Percentiles rank a stretch among this genome's conserved stretches.
Evolutionary conservation across 2,113 vertebrate genomes (phyloP).

Genomic region (Hemicordylus capensis): DNA sequence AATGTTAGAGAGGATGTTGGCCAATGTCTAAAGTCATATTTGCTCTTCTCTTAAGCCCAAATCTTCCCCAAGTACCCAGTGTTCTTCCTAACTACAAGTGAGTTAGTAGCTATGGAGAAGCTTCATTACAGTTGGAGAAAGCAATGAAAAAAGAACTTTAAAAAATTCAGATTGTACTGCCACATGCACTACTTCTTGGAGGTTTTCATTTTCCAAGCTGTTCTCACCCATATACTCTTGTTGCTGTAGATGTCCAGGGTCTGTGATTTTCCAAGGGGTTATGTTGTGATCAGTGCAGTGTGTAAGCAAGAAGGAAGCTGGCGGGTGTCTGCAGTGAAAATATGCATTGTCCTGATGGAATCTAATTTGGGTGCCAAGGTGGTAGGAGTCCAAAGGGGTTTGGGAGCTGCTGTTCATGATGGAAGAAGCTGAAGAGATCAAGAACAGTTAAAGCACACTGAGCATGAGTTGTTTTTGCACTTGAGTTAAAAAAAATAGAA

Average conservation of each 20-base stretch:
- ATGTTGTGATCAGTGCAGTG: not conserved
- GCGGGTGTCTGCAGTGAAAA: not conserved
- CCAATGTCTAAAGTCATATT: too few species aligned
- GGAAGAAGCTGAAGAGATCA: not conserved
- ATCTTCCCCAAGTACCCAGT: not conserved
- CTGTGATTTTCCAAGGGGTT: not conserved
- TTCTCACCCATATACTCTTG: not conserved
- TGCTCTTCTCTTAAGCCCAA: too few species aligned
- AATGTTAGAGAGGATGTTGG: too few species aligned
- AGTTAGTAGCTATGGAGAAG: too few species aligned
- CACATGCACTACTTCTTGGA: not conserved
- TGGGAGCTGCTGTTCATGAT: not conserved
- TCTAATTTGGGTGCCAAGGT: not conserved
- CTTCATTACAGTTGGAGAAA: not conserved
- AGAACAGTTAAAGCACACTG: not conserved
- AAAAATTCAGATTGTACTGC: not conserved
- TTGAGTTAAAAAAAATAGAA: not conserved
- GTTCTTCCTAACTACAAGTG: not conserved
- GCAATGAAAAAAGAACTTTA: not conserved
- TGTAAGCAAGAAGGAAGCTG: not conserved
- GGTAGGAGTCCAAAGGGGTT: not conserved
- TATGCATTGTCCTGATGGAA: not conserved
- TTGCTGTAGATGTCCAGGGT: not conserved
- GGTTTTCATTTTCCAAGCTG: not conserved
- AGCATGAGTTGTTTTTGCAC: not conserved